A percentile compares a stretch with the other conserved stretches of the same genome.
Evolutionary conservation across 30 jellyfish, hydroid and myxozoan species (phyloP).

Genomic region (Clytia hemisphaerica): DNA sequence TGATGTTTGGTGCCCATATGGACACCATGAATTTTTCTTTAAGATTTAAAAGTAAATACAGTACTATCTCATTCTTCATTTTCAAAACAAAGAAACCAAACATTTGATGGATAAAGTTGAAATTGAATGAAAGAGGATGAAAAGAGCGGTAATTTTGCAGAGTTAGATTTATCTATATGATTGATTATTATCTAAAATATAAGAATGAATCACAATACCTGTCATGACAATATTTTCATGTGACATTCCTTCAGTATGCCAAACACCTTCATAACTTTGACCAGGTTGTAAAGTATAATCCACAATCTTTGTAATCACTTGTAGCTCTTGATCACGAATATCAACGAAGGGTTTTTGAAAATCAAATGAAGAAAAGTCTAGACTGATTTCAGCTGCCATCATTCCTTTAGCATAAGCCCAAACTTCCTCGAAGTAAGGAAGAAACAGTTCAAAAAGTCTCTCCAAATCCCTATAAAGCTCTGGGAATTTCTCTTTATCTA

Average conservation of each 20-base stretch:
- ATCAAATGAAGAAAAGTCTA: conserved; percentile 15
- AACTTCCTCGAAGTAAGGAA: conserved; percentile 65
- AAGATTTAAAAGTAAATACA: too few relatives aligned
- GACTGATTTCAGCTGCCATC: conserved; percentile 24
- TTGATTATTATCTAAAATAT: conserved; percentile 49
- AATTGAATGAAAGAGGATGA: too few relatives aligned
- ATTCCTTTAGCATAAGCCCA: conserved; percentile 74
- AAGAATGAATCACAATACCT: conserved; percentile 51
- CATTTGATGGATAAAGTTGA: not conserved
- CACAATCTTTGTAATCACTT: conserved; percentile 51
- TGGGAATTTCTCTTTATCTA: conserved; percentile 38
- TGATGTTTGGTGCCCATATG: too few relatives aligned
- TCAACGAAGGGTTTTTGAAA: conserved; percentile 39
- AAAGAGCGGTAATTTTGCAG: conserved; percentile 57
- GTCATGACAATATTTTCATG: conserved; percentile 83
- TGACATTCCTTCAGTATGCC: conserved; percentile 91
- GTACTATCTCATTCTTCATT: too few relatives aligned
- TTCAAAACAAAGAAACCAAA: not conserved
- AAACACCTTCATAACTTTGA: conserved; percentile 68
- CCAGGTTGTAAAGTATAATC: conserved; percentile 66
- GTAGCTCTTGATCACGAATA: conserved; percentile 49
- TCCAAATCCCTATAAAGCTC: conserved; percentile 44
- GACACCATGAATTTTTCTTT: too few relatives aligned
- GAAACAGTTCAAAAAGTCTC: conserved; percentile 41
- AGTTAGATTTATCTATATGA: conserved; percentile 53